These are phyloP conservation scores for Eupristina koningsbergeri DNA, from an alignment of 1,140 invertebrate species.

Conservation along the genomic window DNA sequence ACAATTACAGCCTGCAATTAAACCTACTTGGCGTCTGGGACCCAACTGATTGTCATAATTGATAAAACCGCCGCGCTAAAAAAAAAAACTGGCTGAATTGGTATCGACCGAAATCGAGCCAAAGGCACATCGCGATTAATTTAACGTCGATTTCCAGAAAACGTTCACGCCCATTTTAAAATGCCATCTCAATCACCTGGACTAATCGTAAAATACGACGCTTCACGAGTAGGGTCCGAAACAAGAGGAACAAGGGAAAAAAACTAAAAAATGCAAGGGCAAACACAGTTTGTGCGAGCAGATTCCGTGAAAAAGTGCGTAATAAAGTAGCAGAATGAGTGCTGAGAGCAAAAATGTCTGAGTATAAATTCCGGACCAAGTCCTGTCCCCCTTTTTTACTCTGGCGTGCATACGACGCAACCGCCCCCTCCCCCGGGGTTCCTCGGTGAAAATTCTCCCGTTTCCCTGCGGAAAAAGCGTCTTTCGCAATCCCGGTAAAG, in stretches of 20 bases:
- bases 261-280: background rate
- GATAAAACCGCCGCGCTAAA: too few species aligned
- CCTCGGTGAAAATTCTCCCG: background rate
- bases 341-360: background rate
- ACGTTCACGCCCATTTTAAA: background rate
- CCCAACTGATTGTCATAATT: too few species aligned
- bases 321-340: constrained; percentile 6
- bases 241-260: background rate
- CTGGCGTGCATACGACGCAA: background rate
- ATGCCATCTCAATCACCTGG: background rate
- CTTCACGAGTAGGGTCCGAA: background rate
- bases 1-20: too few species aligned
- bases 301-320: background rate
- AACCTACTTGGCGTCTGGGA: too few species aligned
- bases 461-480: background rate
- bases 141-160: background rate
- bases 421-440: background rate
- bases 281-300: background rate
- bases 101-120: background rate
- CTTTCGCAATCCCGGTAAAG: background rate
- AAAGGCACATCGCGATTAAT: background rate
- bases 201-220: background rate
- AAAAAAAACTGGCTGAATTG: too few species aligned
- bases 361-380: constrained; percentile 25
- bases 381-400: background rate